These are phyloP conservation scores for Tauraco erythrolophus DNA, from an alignment of 2,113 vertebrate species.

Conservation along the genomic window DNA sequence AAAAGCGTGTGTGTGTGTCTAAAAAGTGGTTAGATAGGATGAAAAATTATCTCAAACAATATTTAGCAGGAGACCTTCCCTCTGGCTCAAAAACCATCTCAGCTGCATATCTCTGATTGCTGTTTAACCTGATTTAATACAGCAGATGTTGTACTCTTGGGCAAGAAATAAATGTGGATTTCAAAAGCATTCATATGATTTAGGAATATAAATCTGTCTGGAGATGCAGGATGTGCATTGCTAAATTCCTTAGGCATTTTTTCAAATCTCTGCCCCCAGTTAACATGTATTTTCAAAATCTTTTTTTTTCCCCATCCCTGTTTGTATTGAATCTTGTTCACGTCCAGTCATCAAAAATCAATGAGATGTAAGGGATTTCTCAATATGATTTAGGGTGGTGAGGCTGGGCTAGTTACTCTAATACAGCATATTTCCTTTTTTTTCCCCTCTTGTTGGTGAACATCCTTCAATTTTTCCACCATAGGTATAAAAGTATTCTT, in stretches of 20 bases:
- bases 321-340: not conserved
- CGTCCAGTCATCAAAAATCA: not conserved
- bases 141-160: not conserved
- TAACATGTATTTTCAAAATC: not conserved
- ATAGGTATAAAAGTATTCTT: not conserved
- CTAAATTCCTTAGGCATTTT: not conserved
- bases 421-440: accelerated
- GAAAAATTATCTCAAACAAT: not conserved
- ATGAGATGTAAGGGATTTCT: not conserved
- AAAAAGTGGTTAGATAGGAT: not conserved
- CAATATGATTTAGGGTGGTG: not conserved
- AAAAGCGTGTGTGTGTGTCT: not conserved
- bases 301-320: not conserved
- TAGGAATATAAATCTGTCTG: not conserved
- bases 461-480: not conserved
- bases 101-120: not conserved
- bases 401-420: not conserved
- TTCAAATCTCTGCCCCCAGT: not conserved
- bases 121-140: not conserved
- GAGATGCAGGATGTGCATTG: not conserved
- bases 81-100: not conserved
- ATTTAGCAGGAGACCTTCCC: not conserved
- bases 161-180: not conserved
- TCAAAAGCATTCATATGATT: not conserved
- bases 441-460: not conserved